Evolutionary conservation across 2,113 vertebrate genomes (phyloP), one percentile per base, ranked within the genome.

Genomic region (Procavia capensis): DNA sequence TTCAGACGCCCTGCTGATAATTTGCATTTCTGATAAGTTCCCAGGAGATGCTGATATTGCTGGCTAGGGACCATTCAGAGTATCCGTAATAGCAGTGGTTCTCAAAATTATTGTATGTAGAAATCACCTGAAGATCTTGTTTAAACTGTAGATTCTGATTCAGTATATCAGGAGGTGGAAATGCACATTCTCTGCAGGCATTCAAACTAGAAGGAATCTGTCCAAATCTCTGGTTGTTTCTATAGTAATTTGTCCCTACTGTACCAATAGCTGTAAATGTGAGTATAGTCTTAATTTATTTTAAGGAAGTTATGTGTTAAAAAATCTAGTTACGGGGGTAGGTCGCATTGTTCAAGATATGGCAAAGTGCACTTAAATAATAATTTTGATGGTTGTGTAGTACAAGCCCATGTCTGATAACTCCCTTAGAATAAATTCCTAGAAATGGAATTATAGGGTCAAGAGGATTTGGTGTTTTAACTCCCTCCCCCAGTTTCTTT

Each of bases 221-320:
- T 54, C 50, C 50, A 54, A 54, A 54, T 11, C 50, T 54, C 50
- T 54, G 50, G 50, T 54, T 54, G 41, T 27, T 90, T 80, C 27
- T 91, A 82, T 54, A 90, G 25, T 88, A 83, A 29, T 34, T 68
- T 85, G 36, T 94, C 63, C 84, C 41, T 72, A 76, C 19, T 91
- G 20, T 72, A 45, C 70, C 74, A 83, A 20, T 25, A 66, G 39
- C 84, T 93, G 20, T 95, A 96, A 96, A 74, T 24, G 82, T 63
- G 80, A 92, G 34, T 20, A 88, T 50, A 92, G 74, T 87, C n/a
- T 76, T 89, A 95, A 86, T 95, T 97, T 90, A 84, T 87, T 59
- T 16, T 39, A 66, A 96, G 76, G 43, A 95, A 76, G 41, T 80
- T 80, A 50, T 83, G 54, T 70, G 36, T 89, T 94, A n/a, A 86